phyloP scores from a whole-genome alignment of 1,140 invertebrate species.

The Neodiprion lecontei region DNA sequence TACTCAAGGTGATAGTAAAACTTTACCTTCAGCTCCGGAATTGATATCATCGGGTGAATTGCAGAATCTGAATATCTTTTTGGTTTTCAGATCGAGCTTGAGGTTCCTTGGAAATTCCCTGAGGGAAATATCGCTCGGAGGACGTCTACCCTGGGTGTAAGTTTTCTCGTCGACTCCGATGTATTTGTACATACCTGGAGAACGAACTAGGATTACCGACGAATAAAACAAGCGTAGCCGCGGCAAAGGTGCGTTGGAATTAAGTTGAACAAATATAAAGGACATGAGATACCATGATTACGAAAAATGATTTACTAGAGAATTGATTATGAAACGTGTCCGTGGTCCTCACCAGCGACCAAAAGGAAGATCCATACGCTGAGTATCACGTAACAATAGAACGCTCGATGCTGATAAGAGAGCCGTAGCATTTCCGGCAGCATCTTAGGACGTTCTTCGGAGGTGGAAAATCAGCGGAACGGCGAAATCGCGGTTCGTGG shows the following conservation, averaged over 20 bases:
- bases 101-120: slow-evolving; percentile 61
- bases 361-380: slow-evolving; percentile 81
- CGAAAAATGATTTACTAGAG: slow-evolving; percentile 13
- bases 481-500: neutral
- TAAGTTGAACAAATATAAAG: slow-evolving; percentile 1
- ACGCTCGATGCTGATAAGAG: slow-evolving; percentile 74
- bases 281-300: neutral
- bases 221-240: neutral
- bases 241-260: slow-evolving; percentile 2
- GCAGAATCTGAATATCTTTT: slow-evolving; percentile 70
- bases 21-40: slow-evolving; percentile 73
- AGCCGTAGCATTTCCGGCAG: slow-evolving; percentile 70
- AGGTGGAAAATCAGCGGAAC: neutral
- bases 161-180: slow-evolving; percentile 65
- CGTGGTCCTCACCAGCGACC: slow-evolving; percentile 66
- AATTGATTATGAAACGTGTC: neutral
- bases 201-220: slow-evolving; percentile 16
- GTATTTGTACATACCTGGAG: slow-evolving; percentile 78
- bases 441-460: slow-evolving; percentile 35
- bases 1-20: neutral
- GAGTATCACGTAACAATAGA: slow-evolving; percentile 79
- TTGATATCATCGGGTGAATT: slow-evolving; percentile 71
- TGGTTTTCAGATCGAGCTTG: slow-evolving; percentile 67
- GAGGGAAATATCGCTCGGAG: slow-evolving; percentile 48
- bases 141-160: slow-evolving; percentile 40